Percentiles rank a stretch among this genome's conserved stretches.
phyloP scores from a whole-genome alignment of 2,888 invertebrate genomes.

The Quadroppia sp. region DNA sequence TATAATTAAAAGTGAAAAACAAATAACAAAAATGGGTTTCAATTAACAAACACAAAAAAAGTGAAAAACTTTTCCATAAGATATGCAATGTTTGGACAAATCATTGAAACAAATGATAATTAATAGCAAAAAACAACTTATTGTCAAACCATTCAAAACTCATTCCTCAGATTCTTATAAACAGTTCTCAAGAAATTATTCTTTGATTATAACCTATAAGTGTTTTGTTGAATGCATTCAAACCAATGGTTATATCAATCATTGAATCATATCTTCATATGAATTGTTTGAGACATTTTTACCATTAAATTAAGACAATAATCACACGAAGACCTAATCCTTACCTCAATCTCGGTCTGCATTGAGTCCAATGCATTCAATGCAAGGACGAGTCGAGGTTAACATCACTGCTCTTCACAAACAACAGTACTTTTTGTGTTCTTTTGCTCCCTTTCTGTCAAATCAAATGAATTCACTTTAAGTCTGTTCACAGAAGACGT shows the following conservation, averaged over 20 bases:
- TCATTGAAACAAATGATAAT: background rate
- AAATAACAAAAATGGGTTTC: background rate
- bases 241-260: too few species aligned
- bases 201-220: too few species aligned
- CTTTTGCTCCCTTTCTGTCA: too few species aligned
- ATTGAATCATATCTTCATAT: too few species aligned
- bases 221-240: too few species aligned
- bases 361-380: slow-evolving; percentile 21
- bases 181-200: too few species aligned
- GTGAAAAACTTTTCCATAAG: background rate
- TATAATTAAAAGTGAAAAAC: background rate
- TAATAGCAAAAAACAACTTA: background rate
- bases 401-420: background rate
- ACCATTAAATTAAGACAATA: background rate
- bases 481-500: too few species aligned
- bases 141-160: too few species aligned
- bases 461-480: too few species aligned
- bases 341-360: slow-evolving; percentile 25
- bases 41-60: background rate
- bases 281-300: too few species aligned
- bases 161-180: too few species aligned
- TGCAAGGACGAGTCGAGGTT: slow-evolving; percentile 31
- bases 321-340: background rate
- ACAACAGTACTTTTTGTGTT: too few species aligned
- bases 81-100: background rate